Conservation (phyloP, 2,888 invertebrate species). For the Eugnorisma glareosa region DNA sequence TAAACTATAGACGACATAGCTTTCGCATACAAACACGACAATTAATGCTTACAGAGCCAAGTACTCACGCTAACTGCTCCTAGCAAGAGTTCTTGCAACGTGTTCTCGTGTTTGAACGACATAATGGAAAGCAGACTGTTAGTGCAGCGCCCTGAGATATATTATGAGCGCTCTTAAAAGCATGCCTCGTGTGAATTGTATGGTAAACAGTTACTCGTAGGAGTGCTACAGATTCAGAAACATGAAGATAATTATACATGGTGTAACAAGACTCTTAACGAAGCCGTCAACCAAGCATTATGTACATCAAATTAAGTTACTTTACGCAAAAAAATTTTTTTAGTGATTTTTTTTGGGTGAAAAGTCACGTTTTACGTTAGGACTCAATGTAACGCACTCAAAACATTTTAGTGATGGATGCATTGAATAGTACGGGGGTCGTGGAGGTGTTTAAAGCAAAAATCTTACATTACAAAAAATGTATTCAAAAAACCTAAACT, state of each 20-base stretch:
- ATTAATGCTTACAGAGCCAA: background rate
- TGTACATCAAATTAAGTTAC: no score
- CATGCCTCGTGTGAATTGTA: slow-evolving; percentile 38
- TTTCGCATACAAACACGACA: background rate
- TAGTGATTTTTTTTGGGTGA: no score
- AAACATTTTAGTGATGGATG: no score
- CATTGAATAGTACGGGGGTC: no score
- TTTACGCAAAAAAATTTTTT: no score
- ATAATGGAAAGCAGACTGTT: slow-evolving; percentile 17
- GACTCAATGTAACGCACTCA: no score
- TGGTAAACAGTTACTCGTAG: slow-evolving; percentile 10
- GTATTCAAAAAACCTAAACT: no score
- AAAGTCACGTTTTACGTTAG: no score
- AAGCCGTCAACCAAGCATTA: no score
- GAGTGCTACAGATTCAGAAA: background rate
- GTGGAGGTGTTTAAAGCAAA: no score
- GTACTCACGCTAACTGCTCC: slow-evolving; percentile 17
- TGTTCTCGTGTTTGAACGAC: slow-evolving; percentile 4
- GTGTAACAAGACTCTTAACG: no score
- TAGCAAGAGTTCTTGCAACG: slow-evolving; percentile 3
- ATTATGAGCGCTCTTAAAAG: slow-evolving; percentile 53
- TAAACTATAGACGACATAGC: background rate
- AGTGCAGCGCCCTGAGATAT: slow-evolving; percentile 26
- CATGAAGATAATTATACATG: background rate
- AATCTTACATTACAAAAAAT: no score